phyloP scores from a whole-genome alignment of 2,888 invertebrate genomes.

The Liposcelis brunnea region DNA sequence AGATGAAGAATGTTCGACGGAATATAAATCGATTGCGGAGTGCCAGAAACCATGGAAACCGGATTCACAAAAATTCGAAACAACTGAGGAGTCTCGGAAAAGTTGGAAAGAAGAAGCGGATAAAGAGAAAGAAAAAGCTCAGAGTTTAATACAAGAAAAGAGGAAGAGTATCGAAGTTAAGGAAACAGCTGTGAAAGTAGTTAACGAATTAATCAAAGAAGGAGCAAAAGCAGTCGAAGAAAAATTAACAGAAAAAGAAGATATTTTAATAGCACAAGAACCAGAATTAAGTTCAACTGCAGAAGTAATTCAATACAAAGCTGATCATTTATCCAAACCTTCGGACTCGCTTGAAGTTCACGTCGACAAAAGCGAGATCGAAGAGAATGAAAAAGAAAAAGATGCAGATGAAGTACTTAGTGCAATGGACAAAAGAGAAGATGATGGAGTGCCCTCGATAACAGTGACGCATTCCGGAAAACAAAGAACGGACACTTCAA shows the following conservation, averaged over 20 bases:
- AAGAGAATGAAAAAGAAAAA: conserved; percentile 30
- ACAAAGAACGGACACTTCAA: conserved; percentile 20
- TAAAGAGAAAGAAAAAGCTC: conserved; percentile 1
- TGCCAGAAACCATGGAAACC: conserved; percentile 11
- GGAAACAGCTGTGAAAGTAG: not conserved
- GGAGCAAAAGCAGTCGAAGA: conserved; percentile 16
- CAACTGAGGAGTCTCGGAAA: no score
- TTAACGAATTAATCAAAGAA: conserved; percentile 9
- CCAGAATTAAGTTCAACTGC: conserved; percentile 15
- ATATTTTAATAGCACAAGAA: conserved; percentile 21
- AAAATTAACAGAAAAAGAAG: conserved; percentile 22
- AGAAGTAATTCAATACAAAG: conserved; percentile 20
- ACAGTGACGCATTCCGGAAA: conserved; percentile 27
- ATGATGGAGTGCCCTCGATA: conserved; percentile 28
- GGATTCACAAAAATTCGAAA: no score
- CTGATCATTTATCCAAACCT: conserved; percentile 25
- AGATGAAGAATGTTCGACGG: conserved; percentile 29
- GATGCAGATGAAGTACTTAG: conserved; percentile 28
- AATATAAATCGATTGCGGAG: conserved; percentile 26
- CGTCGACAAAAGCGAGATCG: conserved; percentile 32
- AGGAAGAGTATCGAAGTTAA: conserved; percentile 11
- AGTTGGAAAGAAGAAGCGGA: conserved; percentile 1
- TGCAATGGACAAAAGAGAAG: conserved; percentile 24
- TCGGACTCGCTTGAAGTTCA: conserved; percentile 31
- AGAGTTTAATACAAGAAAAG: conserved; percentile 7